Evolutionary conservation across 2,888 invertebrate genomes (phyloP).

Genomic region (Temnothorax ravouxi): DNA sequence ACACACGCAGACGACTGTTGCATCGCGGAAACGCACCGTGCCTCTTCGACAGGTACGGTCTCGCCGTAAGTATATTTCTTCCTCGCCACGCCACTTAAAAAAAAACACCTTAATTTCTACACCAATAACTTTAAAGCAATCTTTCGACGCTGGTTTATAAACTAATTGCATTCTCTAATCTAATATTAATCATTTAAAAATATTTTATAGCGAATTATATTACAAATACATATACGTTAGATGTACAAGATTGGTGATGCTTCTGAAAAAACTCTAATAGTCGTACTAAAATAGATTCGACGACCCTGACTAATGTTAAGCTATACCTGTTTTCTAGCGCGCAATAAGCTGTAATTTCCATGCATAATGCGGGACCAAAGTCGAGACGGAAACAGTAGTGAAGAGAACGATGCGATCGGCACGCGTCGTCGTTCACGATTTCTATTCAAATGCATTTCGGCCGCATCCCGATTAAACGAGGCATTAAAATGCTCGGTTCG

Average conservation of each 20-base stretch:
- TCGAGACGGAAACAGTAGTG: slow-evolving; percentile 17
- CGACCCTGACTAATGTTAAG: not conserved
- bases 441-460: slow-evolving; percentile 51
- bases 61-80: not conserved
- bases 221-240: not conserved
- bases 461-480: slow-evolving; percentile 59
- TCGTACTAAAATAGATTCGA: not conserved
- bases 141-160: not conserved
- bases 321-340: not conserved
- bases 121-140: not conserved
- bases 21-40: slow-evolving; percentile 50
- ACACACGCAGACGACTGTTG: slow-evolving; percentile 9
- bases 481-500: slow-evolving; percentile 66
- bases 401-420: not conserved
- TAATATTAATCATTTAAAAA: not conserved
- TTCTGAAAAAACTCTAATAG: not conserved
- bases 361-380: slow-evolving; percentile 23
- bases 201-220: not conserved
- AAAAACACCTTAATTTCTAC: not conserved
- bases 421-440: slow-evolving; percentile 46
- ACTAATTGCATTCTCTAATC: not conserved
- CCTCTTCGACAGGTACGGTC: slow-evolving; percentile 39
- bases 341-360: not conserved
- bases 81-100: not conserved
- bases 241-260: not conserved